Evolutionary conservation across 2,797 vertebrate genomes (phyloP), one percentile per base, ranked within the genome.

Genomic region (Syndactyla subalaris): DNA sequence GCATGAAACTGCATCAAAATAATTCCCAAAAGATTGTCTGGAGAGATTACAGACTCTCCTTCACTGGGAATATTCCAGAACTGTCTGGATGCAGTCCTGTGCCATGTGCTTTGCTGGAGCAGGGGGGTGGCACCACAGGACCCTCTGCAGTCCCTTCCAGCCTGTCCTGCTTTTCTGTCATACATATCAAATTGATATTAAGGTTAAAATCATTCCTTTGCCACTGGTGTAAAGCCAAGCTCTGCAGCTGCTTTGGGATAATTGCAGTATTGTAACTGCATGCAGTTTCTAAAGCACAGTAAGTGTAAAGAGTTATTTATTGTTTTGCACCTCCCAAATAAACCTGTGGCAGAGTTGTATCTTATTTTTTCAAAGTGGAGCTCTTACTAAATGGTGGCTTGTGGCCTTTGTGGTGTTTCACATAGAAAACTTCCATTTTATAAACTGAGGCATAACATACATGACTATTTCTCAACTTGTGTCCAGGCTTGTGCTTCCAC

Each of bases 1-100:
- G 12, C 0, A 0, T 22, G 11, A 7, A 76, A 22, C 12, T 0
- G n/a, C 12, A 0, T 36, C 8, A 0, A 12, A 58, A 19, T 7
- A 8, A 22, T 10, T 1, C 29, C 20, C 29, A 0, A 2, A 38
- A 10, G 5, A 16, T 55, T 41, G 29, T 10, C 39, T 55, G 1
- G 18, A 5, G 41, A 3, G 61, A 1, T 4, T 19, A 21, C 48
- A 19, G 13, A 1, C 41, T 29, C 7, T 18, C 4, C 23, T 13
- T 29, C 3, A 0, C 1, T 18, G 43, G 63, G 63, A 76, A 45
- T 51, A 7, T 63, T 70, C 36, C 38, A 51, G 63, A 38, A 26
- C 14, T 14, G 0, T 17, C 5, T 10, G 48, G 30, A 32, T 17
- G 7, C n/a, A 12, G 14, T 15, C 11, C 46, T 7, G 54, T 32